These are phyloP conservation scores for Phaethornis superciliosus DNA, from an alignment of 2,113 vertebrate genomes.

Conservation along the genomic window DNA sequence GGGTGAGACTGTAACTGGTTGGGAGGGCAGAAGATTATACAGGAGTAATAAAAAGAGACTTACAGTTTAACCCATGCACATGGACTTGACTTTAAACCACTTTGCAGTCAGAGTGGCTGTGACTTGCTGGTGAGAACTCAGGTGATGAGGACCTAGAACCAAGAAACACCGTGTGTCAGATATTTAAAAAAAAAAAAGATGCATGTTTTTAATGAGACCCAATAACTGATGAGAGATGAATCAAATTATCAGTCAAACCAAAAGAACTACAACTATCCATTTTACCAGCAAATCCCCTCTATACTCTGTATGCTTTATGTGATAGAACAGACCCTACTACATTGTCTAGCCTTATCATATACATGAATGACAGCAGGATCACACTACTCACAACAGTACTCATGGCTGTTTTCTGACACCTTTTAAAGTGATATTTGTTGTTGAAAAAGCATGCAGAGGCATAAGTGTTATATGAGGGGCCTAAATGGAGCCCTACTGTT, in stretches of 20 bases:
- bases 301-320: not conserved
- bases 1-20: not conserved
- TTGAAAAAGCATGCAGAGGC: not conserved
- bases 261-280: not conserved
- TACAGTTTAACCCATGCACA: not conserved
- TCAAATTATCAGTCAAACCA: not conserved
- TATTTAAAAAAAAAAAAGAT: not conserved
- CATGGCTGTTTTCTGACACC: not conserved
- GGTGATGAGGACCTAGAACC: not conserved
- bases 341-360: not conserved
- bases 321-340: not conserved
- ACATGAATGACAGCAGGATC: not conserved
- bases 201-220: not conserved
- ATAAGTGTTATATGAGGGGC: not conserved
- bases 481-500: conserved; percentile 20
- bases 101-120: not conserved
- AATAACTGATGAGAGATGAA: not conserved
- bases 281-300: not conserved
- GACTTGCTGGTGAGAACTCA: not conserved
- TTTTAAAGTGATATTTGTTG: conserved; percentile 40
- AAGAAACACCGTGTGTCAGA: not conserved
- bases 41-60: conserved; percentile 11
- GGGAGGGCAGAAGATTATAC: not conserved
- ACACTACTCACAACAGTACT: not conserved
- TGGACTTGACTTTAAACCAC: not conserved